A percentile compares a stretch with the other conserved stretches of the same genome.
Evolutionary conservation across 2,113 vertebrate species (phyloP).

Genomic region (Ictalurus punctatus): DNA sequence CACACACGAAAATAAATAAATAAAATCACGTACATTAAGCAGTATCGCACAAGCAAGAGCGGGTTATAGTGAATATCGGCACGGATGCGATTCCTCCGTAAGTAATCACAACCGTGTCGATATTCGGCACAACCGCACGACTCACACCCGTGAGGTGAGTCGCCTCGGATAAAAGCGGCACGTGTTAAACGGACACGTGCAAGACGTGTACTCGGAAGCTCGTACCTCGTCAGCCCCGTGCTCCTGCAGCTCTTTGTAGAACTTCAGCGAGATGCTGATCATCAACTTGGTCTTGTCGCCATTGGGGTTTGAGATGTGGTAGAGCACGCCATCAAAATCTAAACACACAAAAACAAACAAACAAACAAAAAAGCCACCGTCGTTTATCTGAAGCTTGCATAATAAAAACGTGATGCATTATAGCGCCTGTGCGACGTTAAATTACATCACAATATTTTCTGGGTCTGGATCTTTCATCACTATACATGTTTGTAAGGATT

Average conservation of each 20-base stretch:
- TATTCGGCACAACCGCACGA: too few relatives aligned
- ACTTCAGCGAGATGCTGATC: slow-evolving; percentile 99
- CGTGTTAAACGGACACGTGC: background rate
- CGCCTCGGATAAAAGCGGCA: background rate
- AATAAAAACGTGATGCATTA: background rate
- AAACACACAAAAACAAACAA: background rate
- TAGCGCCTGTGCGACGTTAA: background rate
- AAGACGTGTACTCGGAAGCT: background rate
- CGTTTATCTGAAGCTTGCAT: background rate
- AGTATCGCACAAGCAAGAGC: too few relatives aligned
- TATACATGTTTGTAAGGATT: too few relatives aligned
- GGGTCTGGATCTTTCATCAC: too few relatives aligned
- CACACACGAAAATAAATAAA: too few relatives aligned
- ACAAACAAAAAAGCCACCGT: background rate
- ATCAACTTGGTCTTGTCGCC: slow-evolving; percentile 98
- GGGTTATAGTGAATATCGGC: too few relatives aligned
- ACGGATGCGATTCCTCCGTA: too few relatives aligned
- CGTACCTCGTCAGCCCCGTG: slow-evolving; percentile 93
- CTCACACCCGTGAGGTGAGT: background rate
- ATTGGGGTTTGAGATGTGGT: slow-evolving; percentile 98
- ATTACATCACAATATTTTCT: too few relatives aligned
- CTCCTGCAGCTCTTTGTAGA: slow-evolving; percentile 98
- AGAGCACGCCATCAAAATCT: slow-evolving; percentile 99
- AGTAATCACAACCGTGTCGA: too few relatives aligned
- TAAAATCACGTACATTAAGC: too few relatives aligned